These are phyloP conservation scores for Cottoperca gobio DNA, from an alignment of 2,797 vertebrate species.

Conservation along the genomic window DNA sequence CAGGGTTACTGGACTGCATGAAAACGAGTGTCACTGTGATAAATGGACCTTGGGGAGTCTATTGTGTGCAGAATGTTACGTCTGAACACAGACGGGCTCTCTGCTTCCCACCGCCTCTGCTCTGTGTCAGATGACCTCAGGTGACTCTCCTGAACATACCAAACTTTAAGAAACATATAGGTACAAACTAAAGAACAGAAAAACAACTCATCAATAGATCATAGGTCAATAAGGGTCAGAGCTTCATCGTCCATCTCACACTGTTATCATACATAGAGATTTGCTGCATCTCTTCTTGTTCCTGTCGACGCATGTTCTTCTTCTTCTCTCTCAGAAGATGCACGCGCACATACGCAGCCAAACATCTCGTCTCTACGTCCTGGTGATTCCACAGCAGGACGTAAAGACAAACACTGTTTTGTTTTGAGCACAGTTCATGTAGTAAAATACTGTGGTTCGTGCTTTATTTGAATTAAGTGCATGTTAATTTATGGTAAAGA, in stretches of 20 bases:
- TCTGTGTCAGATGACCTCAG: background rate
- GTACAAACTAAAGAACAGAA: no score
- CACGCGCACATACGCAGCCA: background rate
- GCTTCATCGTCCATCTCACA: no score
- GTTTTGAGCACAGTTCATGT: no score
- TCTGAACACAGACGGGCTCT: background rate
- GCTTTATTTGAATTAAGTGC: background rate
- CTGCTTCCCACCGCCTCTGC: background rate
- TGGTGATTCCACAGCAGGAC: background rate
- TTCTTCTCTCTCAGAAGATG: no score
- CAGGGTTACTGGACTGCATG: background rate
- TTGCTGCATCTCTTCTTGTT: no score
- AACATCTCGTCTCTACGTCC: background rate
- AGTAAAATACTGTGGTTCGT: background rate
- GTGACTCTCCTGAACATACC: background rate
- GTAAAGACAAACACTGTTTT: background rate
- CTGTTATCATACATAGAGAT: no score
- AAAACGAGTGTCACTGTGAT: conserved; percentile 21
- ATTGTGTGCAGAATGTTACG: background rate
- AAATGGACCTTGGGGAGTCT: conserved; percentile 1
- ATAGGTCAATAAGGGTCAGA: no score
- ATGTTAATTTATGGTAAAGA: conserved; percentile 30
- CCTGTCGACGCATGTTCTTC: no score
- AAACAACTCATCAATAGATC: no score
- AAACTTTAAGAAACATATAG: no score